Percentiles rank a stretch among this genome's conserved stretches.
Conservation (phyloP, 2,888 invertebrate species). For the Coleophora flavipennella region DNA sequence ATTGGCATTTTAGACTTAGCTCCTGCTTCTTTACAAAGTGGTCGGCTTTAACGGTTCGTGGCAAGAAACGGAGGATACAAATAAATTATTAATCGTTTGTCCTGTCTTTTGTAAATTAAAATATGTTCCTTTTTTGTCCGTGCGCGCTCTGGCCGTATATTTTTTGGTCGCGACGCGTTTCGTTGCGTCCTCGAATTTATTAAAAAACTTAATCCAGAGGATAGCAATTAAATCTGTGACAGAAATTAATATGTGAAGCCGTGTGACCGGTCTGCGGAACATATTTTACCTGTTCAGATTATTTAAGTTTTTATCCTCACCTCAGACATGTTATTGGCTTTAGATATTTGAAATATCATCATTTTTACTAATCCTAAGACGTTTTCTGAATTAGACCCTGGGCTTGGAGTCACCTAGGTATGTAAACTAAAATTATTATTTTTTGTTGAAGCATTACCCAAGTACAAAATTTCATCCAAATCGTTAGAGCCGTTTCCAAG, state of each 20-base stretch:
- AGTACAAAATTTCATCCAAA: too few species aligned
- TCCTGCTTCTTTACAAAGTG: constrained; percentile 65
- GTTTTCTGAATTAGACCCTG: too few species aligned
- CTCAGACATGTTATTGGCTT: too few species aligned
- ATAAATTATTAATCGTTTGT: constrained; percentile 74
- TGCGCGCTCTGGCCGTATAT: constrained; percentile 42
- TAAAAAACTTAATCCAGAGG: constrained; percentile 66
- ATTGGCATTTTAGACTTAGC: constrained; percentile 71
- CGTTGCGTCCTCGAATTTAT: constrained; percentile 67
- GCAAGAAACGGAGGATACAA: constrained; percentile 67
- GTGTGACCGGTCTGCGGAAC: constrained; percentile 29
- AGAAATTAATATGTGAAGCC: constrained; percentile 63
- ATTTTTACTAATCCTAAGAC: too few species aligned
- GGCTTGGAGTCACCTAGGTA: too few species aligned
- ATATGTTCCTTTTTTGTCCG: constrained; percentile 62
- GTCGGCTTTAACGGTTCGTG: constrained; percentile 68
- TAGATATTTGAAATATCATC: too few species aligned
- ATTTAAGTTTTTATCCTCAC: too few species aligned
- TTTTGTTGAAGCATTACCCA: too few species aligned
- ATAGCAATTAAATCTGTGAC: constrained; percentile 69
- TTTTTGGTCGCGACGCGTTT: constrained; percentile 61
- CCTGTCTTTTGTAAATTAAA: constrained; percentile 74
- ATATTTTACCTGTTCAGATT: too few species aligned
- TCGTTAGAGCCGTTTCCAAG: too few species aligned
- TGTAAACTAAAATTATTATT: too few species aligned